Percentiles rank a stretch among this genome's conserved stretches.
These are phyloP conservation scores for Heliangelus exortis DNA, from an alignment of 2,797 vertebrate genomes.

Conservation along the genomic window DNA sequence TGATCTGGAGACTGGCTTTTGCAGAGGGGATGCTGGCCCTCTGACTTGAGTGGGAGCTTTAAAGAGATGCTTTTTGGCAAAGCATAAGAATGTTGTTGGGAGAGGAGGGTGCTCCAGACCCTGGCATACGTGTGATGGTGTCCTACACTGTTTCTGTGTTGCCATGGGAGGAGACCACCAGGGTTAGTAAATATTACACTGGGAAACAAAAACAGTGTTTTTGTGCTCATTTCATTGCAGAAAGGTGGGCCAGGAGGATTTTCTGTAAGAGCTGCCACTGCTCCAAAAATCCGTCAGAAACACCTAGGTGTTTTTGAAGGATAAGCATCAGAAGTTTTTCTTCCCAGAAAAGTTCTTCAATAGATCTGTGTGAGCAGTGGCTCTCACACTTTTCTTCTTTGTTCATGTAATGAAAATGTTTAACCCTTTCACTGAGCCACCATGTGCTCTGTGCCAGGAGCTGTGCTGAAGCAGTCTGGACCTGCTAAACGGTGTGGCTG, in stretches of 20 bases:
- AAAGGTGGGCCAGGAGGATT: neutral
- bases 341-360: neutral
- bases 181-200: neutral
- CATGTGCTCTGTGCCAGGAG: neutral
- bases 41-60: neutral
- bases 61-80: neutral
- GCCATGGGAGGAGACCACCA: neutral
- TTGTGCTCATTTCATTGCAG: neutral
- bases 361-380: neutral
- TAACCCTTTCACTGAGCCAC: neutral
- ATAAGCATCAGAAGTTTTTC: neutral
- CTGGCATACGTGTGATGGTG: accelerated
- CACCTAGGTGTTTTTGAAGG: neutral
- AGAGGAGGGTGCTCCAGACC: neutral
- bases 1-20: neutral
- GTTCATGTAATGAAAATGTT: neutral
- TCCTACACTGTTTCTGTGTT: neutral
- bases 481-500: neutral
- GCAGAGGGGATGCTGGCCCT: neutral
- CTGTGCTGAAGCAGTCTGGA: accelerated
- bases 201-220: neutral
- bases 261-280: neutral
- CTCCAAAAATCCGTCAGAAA: neutral
- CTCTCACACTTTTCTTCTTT: neutral
- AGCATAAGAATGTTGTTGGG: neutral